Conservation (phyloP, 2,113 vertebrate species). For the Carlito syrichta region DNA sequence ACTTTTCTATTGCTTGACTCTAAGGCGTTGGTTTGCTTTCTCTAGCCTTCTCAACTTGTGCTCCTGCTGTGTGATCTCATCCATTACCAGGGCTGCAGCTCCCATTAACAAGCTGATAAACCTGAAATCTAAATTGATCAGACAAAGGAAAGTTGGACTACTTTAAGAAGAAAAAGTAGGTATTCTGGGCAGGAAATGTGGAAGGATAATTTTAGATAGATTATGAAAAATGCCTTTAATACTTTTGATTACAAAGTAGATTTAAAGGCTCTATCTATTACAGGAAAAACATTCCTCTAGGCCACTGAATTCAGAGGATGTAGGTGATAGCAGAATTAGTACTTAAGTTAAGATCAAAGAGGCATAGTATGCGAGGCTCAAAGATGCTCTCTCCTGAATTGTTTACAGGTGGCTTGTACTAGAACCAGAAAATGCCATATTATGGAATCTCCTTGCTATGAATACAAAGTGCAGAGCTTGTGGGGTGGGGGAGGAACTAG, state of each 20-base stretch:
- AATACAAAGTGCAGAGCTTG: not conserved
- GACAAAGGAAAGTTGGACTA: not conserved
- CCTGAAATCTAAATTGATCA: slow-evolving; percentile 29
- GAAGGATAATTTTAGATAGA: slow-evolving; percentile 36
- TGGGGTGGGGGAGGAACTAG: not conserved
- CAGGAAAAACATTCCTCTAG: not conserved
- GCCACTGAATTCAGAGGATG: not conserved
- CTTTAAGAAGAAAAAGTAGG: not conserved
- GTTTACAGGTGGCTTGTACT: not conserved
- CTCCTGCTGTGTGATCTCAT: not conserved
- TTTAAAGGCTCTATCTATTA: slow-evolving; percentile 21
- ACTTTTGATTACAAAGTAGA: slow-evolving; percentile 34
- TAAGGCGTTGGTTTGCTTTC: not conserved
- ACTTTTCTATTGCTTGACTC: not conserved
- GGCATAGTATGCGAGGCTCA: not conserved
- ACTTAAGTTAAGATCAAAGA: slow-evolving; percentile 30
- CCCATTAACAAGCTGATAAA: not conserved
- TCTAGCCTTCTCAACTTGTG: not conserved
- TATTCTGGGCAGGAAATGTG: not conserved
- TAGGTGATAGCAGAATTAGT: not conserved
- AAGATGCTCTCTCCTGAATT: not conserved
- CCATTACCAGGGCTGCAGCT: not conserved
- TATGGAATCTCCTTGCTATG: not conserved
- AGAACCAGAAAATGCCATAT: not conserved
- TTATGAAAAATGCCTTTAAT: slow-evolving; percentile 34